Evolutionary conservation across 2,888 invertebrate species (phyloP), one percentile per base, ranked within the genome.

Genomic region (Hirtodrosophila confusa): DNA sequence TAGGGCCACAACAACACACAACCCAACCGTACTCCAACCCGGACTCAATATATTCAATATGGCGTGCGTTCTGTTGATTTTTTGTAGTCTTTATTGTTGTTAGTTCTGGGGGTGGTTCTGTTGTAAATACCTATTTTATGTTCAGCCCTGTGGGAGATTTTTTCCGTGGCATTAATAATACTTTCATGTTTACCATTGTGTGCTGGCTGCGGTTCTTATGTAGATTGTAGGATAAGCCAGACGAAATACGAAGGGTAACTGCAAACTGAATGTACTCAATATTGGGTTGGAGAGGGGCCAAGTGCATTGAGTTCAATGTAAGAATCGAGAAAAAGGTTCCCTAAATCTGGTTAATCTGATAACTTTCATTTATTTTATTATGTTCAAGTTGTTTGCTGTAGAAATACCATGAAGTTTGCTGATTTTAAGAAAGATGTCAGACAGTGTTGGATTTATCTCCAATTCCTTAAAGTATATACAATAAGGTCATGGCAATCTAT

Each of bases 141-240:
- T 75, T 74, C 63, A 60, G 73, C 85, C 85, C 86, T 70, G 80
- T 86, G 86, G 86, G 86, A 84, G 73, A 84, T 69, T 80, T 78
- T 40, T 68, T 43, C 48, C 50, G 49, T 45, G 69, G 65, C 75
- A 75, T 71, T 84, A 78, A 71, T 84, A 78, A 71, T 75, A 84
- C 60, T 72, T 83, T 79, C 65, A 61, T 78, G 80, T 80, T 75
- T 61, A 57, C 58, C 62, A 71, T 58, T 56, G 65, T 75, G 65
- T 50, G 54, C 51, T 49, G 54, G 50, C 56, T 75, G 78, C 61
- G 76, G 79, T 67, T 78, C 70, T 70, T 78, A 70, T 78, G 67
- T 78, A 76, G 76, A 76, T 76, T 70, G 48, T 53, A 31, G 63
- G 79, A 78, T 76, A 76, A 78, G 69, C 65, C 65, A 43, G 17